Conservation (phyloP, 2,888 invertebrate genomes). For the Calameuta pallipes region DNA sequence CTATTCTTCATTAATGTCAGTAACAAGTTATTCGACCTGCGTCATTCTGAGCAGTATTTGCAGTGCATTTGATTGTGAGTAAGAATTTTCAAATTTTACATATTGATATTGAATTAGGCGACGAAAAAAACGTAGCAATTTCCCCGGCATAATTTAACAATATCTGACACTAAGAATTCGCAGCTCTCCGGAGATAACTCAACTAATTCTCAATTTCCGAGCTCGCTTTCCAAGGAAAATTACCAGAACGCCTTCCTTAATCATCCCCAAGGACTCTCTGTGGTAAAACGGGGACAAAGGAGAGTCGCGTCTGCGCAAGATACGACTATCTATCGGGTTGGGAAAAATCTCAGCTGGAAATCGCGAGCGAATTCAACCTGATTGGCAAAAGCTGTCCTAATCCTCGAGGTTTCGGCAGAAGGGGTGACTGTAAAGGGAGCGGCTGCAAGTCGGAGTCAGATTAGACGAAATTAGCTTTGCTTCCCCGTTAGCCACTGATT, state of each 20-base stretch:
- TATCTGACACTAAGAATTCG: neutral
- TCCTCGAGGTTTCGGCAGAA: neutral
- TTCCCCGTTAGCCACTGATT: constrained; percentile 19
- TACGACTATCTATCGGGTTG: neutral
- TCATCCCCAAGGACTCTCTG: neutral
- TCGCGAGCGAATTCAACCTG: neutral
- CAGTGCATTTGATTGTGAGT: neutral
- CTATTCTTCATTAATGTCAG: neutral
- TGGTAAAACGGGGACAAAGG: neutral
- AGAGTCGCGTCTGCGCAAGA: neutral
- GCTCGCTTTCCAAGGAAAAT: neutral
- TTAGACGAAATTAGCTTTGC: constrained; percentile 23
- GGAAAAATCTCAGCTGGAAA: neutral
- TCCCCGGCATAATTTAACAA: neutral
- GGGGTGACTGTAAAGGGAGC: neutral
- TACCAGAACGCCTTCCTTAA: neutral
- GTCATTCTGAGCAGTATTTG: neutral
- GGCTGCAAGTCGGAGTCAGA: neutral
- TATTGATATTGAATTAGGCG: neutral
- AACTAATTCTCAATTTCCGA: neutral
- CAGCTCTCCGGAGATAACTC: neutral
- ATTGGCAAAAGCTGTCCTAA: neutral
- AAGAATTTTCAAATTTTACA: neutral
- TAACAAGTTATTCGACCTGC: neutral
- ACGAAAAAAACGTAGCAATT: neutral